Evolutionary conservation across 30 jellyfish, hydroid and myxozoan species (phyloP), one percentile per base, ranked within the genome.

Genomic region (Turritopsis dohrnii): DNA sequence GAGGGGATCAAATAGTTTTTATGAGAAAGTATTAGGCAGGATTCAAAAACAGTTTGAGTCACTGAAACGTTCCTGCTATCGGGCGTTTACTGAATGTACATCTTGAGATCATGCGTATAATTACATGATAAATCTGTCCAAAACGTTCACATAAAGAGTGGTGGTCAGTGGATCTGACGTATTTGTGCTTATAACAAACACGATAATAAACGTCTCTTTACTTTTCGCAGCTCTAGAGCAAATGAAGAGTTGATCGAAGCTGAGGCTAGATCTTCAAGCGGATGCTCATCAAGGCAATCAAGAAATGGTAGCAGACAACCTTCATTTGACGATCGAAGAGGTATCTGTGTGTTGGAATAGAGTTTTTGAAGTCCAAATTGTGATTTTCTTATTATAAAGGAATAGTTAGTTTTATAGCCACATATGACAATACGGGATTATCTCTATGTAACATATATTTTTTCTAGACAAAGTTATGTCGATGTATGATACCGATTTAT

Each of bases 201-300:
- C 19, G 21, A 60, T 18, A 60, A 60, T 18, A 60, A 60, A 60
- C 21, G 73, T 18, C 19, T 60, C 21, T 21, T 69, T 69, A 7
- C 77, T 19, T 9, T 1, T 8, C 19, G 9, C 19, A 69, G 77
- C 22, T 69, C 77, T 27, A 9, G 19, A 69, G 77, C 77, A 16
- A 69, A 69, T 27, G 30, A 69, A 27, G 77, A 69, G 77, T 27
- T 69, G 9, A 23, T 8, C 77, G 77, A 69, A 69, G 77, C 77
- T 7, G 28, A 23, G 0, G 30, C 28, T 8, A n/a, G 31, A 69
- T 69, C 77, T 8, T 27, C 31, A 23, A 69, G 19, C 30, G 1
- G 4, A n/a, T 18, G 22, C 21, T 27, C 77, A n/a, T n/a, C 77
- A 19, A 69, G 30, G 77, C 28, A 27, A 69, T 69, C 77, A 9